phyloP scores from a whole-genome alignment of 2,797 vertebrate genomes.

The Petrocephalus schoutedeni region DNA sequence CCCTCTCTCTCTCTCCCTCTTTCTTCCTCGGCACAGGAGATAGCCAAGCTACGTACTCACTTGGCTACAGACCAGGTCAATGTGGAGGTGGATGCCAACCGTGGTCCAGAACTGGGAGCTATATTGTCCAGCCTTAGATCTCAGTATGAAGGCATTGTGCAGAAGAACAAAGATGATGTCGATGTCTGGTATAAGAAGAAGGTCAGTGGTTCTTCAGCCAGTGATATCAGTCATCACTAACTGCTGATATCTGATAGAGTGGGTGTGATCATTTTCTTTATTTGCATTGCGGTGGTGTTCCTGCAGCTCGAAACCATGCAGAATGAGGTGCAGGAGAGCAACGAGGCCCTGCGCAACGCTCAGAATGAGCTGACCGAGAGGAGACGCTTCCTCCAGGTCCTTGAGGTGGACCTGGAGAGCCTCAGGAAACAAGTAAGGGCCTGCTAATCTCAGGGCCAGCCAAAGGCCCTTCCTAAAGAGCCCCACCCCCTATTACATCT shows the following conservation, averaged over 20 bases:
- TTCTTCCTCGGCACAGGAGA: constrained; percentile 52
- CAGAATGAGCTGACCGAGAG: constrained; percentile 65
- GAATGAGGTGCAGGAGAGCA: constrained; percentile 66
- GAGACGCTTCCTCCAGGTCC: constrained; percentile 64
- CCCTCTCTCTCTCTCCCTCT: neutral
- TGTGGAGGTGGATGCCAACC: constrained; percentile 68
- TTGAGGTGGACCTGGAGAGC: constrained; percentile 68
- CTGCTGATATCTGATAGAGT: neutral
- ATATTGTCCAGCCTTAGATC: constrained; percentile 66
- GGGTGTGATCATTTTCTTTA: neutral
- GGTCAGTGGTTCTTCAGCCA: constrained; percentile 46
- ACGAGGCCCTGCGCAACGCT: constrained; percentile 61
- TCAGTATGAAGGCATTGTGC: constrained; percentile 70
- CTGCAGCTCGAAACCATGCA: constrained; percentile 62
- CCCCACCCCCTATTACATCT: neutral
- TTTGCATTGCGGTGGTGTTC: neutral
- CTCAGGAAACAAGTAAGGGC: constrained; percentile 64
- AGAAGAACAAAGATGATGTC: constrained; percentile 72
- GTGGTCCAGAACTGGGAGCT: constrained; percentile 66
- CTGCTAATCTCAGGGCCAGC: neutral
- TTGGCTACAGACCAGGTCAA: constrained; percentile 64
- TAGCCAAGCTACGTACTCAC: constrained; percentile 50
- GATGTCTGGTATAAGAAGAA: constrained; percentile 72
- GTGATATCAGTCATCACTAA: neutral
- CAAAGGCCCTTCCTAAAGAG: neutral